Evolutionary conservation across 2,888 invertebrate genomes (phyloP).

Genomic region (Andrena camellia): DNA sequence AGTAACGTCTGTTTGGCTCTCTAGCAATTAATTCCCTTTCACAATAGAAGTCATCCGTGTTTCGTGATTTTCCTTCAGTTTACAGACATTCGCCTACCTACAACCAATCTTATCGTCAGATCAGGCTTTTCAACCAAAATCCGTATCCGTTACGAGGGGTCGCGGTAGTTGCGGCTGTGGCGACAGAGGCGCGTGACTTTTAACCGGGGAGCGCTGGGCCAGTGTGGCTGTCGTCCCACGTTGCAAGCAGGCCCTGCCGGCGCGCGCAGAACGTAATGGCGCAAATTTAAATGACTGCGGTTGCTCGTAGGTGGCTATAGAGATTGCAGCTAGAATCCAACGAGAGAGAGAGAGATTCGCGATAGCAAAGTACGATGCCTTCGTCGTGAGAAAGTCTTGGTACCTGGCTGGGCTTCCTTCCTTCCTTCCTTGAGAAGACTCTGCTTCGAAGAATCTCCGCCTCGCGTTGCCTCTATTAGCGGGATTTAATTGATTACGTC

Average conservation of each 20-base stretch:
- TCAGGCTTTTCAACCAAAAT: not conserved
- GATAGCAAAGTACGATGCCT: constrained; percentile 66
- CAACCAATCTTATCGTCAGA: not conserved
- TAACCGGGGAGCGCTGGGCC: not conserved
- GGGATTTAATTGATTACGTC: constrained; percentile 55
- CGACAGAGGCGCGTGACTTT: not conserved
- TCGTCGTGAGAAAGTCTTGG: constrained; percentile 77
- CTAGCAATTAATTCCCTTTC: constrained; percentile 18
- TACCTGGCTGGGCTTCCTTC: constrained; percentile 65
- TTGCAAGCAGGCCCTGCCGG: constrained; percentile 37
- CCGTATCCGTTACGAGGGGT: too few relatives aligned
- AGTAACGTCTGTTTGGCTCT: constrained; percentile 7
- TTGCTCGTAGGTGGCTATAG: constrained; percentile 75
- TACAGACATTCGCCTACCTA: not conserved
- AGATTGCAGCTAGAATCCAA: constrained; percentile 76
- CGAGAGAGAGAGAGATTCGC: constrained; percentile 69
- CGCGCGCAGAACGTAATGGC: constrained; percentile 72
- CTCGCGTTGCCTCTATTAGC: constrained; percentile 34
- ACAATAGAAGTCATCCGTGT: constrained; percentile 5
- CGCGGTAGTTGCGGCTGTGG: not conserved
- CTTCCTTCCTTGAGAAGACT: constrained; percentile 76
- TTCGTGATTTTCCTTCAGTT: not conserved
- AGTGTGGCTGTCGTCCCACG: constrained; percentile 48
- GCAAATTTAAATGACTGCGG: constrained; percentile 78
- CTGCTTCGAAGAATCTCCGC: constrained; percentile 37